Evolutionary conservation across 2,797 vertebrate genomes (phyloP).

Genomic region (Leptoclinus maculatus): DNA sequence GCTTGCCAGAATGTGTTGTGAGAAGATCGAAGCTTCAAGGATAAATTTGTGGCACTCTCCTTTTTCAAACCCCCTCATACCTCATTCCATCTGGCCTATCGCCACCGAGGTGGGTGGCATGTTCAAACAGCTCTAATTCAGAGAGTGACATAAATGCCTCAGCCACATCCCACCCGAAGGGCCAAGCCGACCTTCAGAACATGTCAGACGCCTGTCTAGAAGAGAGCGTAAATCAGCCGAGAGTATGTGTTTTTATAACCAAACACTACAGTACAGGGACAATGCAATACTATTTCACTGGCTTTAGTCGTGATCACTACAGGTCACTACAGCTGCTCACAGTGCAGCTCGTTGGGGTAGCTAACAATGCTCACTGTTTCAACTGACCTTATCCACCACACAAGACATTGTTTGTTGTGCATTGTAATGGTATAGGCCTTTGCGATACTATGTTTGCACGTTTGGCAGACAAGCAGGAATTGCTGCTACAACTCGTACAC

Average conservation of each 20-base stretch:
- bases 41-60: conserved; percentile 59
- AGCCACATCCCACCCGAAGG: conserved; percentile 57
- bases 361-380: conserved; percentile 20
- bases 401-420: conserved; percentile 25
- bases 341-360: not conserved
- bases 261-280: conserved; percentile 17
- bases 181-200: conserved; percentile 71
- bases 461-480: conserved; percentile 47
- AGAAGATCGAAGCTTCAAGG: conserved; percentile 69
- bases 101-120: conserved; percentile 67
- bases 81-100: conserved; percentile 66
- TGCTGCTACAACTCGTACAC: conserved; percentile 25
- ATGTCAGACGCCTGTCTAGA: conserved; percentile 55
- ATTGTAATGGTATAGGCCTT: conserved; percentile 27
- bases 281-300: conserved; percentile 18
- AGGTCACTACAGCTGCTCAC: not conserved
- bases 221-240: conserved; percentile 63
- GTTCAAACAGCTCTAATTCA: conserved; percentile 74
- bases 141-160: conserved; percentile 69
- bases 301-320: conserved; percentile 12
- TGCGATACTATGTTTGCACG: conserved; percentile 23
- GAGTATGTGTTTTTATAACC: conserved; percentile 49
- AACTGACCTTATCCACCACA: conserved; percentile 15
- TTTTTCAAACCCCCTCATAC: conserved; percentile 55
- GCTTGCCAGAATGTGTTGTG: conserved; percentile 51